Conservation (phyloP, 1,140 invertebrate genomes). For the silkworm (Bombyx mori) region DNA sequence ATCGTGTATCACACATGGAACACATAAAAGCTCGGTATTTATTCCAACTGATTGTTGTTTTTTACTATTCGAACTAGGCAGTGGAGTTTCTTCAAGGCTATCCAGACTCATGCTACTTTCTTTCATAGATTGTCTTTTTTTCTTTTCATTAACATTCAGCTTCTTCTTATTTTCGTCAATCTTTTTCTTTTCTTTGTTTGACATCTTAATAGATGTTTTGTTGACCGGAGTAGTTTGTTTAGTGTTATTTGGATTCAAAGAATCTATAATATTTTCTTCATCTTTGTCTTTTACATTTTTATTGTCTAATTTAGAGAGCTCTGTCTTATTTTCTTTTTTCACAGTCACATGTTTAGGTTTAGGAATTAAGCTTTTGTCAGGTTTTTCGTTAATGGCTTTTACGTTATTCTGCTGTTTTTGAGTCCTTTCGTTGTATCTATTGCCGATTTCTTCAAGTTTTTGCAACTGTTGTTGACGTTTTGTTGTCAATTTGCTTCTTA, state of each 20-base stretch:
- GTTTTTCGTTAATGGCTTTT: slow-evolving; percentile 5
- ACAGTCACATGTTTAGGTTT: not conserved
- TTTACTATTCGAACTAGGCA: slow-evolving; percentile 14
- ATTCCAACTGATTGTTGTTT: slow-evolving; percentile 44
- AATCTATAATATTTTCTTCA: slow-evolving; percentile 2
- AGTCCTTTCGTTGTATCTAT: slow-evolving; percentile 47
- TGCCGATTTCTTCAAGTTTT: slow-evolving; percentile 52
- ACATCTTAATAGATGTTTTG: too few species aligned
- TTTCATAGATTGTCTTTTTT: slow-evolving; percentile 15
- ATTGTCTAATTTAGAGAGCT: not conserved
- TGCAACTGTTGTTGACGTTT: slow-evolving; percentile 29
- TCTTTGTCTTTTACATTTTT: not conserved
- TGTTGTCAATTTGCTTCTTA: slow-evolving; percentile 22
- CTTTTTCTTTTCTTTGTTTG: too few species aligned
- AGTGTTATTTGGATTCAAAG: too few species aligned
- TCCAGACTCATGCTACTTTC: slow-evolving; percentile 56
- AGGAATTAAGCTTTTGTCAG: slow-evolving; percentile 5
- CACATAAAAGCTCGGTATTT: slow-evolving; percentile 50
- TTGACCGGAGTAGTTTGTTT: too few species aligned
- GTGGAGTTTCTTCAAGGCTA: slow-evolving; percentile 41
- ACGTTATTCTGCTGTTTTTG: slow-evolving; percentile 16
- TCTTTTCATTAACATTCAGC: slow-evolving; percentile 1
- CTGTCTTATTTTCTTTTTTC: not conserved
- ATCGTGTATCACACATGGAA: slow-evolving; percentile 55
- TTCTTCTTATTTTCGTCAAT: not conserved